phyloP scores from a whole-genome alignment of 2,113 vertebrate species.

The Menidia beryllina region DNA sequence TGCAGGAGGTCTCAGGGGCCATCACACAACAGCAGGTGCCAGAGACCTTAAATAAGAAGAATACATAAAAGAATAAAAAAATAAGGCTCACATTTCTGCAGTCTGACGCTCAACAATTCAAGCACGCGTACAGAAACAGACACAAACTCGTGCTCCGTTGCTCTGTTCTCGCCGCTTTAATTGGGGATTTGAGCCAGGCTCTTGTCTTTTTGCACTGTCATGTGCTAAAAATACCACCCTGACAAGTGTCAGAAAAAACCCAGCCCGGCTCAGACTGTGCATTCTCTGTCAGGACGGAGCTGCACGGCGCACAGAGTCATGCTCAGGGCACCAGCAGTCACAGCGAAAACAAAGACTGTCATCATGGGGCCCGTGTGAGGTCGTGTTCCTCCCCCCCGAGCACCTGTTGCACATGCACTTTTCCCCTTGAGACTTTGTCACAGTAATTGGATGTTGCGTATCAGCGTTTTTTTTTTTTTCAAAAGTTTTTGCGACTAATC shows the following conservation, averaged over 20 bases:
- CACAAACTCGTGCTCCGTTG: constrained; percentile 52
- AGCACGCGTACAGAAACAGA: constrained; percentile 30
- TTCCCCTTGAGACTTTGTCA: neutral
- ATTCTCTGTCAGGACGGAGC: constrained; percentile 50
- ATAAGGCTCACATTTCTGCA: neutral
- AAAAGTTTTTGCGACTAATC: constrained; percentile 19
- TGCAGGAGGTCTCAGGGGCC: constrained; percentile 55
- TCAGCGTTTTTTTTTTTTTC: neutral
- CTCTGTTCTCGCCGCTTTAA: constrained; percentile 75
- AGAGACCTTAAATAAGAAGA: constrained; percentile 53
- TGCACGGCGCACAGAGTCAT: constrained; percentile 8
- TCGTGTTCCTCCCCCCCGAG: constrained; percentile 14
- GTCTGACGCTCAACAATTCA: constrained; percentile 26
- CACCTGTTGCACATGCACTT: constrained; percentile 31
- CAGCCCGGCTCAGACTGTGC: constrained; percentile 35
- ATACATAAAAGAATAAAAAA: too few relatives aligned
- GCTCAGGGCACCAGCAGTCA: constrained; percentile 15
- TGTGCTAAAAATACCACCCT: constrained; percentile 71
- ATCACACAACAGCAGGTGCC: constrained; percentile 65
- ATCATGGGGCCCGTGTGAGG: neutral
- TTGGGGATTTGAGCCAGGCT: constrained; percentile 77
- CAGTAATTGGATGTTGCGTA: constrained; percentile 10
- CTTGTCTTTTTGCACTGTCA: constrained; percentile 64
- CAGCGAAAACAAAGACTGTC: constrained; percentile 18
- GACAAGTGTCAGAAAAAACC: constrained; percentile 67